Evolutionary conservation across 2,888 invertebrate species (phyloP), one percentile per base, ranked within the genome.

Genomic region (Hypena proboscidalis): DNA sequence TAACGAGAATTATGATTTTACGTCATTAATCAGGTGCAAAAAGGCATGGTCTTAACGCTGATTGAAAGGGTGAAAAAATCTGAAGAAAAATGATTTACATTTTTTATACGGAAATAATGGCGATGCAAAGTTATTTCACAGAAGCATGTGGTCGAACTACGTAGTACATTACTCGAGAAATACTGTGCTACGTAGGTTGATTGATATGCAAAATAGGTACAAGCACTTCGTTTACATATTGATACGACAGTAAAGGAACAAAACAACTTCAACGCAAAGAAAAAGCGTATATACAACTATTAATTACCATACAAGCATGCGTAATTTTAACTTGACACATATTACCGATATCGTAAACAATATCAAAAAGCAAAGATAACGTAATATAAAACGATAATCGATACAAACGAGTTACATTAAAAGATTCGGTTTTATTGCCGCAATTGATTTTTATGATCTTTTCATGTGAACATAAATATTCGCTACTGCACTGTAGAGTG

Each of bases 381-480:
- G 36, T 46, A 63, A 47, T 51, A 62, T 45, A 48, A 46, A 25
- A 37, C 58, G 46, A 68, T 68, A 59, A 70, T 39, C 44, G 44
- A 49, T 57, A 52, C 42, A 51, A 68, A 55, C 56, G 36, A 36
- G 40, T 51, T 45, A 17, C 38, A 44, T 54, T 56, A 63, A 61
- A 67, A 67, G 53, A 57, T 54, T 45, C 46, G 47, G 48, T 38
- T 70, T 65, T 73, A 71, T 62, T 25, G 33, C 53, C 9, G 44
- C 59, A 59, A 70, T 72, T 63, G 61, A 52, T 53, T 74, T 64
- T 72, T 68, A 74, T 66, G 54, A 43, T 44, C 60, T 47, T 59
- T 60, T 51, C 62, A 46, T 51, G 57, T 56, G 53, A 48, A 58
- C 48, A 67, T 70, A 68, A 61, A 72, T 72, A 53, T 42, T 45